Conservation (phyloP, 2,888 invertebrate species). For the Pecten maximus region DNA sequence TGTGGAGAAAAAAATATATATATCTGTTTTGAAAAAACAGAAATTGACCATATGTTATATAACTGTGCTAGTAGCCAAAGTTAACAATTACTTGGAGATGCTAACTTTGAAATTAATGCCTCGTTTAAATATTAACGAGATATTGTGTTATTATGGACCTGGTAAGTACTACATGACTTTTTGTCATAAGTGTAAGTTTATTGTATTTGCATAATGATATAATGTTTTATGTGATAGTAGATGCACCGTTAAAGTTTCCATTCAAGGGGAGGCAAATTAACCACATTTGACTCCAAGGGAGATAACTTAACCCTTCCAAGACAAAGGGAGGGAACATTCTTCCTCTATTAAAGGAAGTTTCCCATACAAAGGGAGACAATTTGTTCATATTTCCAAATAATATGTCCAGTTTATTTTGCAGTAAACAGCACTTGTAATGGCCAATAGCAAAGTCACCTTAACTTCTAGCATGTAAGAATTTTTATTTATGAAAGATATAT, state of each 20-base stretch:
- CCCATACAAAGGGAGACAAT: constrained; percentile 1
- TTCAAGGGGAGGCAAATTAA: background rate
- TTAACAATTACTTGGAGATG: background rate
- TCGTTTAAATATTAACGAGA: background rate
- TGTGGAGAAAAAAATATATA: background rate
- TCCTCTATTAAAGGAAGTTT: background rate
- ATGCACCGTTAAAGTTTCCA: too few relatives aligned
- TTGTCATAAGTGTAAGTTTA: background rate
- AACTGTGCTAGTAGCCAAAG: background rate
- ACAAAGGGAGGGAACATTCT: background rate
- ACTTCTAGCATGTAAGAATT: background rate
- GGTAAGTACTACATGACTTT: background rate
- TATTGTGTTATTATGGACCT: background rate
- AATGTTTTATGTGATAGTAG: background rate
- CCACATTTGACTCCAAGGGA: background rate
- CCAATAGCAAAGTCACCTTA: background rate
- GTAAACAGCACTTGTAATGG: background rate
- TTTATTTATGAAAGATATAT: background rate
- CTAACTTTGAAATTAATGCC: background rate
- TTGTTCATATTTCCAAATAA: background rate
- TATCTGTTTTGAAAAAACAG: background rate
- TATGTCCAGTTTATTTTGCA: background rate
- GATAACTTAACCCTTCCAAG: background rate
- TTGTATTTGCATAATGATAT: background rate
- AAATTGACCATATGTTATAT: background rate